Percentiles rank a stretch among this genome's conserved stretches.
These are phyloP conservation scores for Zapornia atra DNA, from an alignment of 2,113 vertebrate genomes.

Conservation along the genomic window DNA sequence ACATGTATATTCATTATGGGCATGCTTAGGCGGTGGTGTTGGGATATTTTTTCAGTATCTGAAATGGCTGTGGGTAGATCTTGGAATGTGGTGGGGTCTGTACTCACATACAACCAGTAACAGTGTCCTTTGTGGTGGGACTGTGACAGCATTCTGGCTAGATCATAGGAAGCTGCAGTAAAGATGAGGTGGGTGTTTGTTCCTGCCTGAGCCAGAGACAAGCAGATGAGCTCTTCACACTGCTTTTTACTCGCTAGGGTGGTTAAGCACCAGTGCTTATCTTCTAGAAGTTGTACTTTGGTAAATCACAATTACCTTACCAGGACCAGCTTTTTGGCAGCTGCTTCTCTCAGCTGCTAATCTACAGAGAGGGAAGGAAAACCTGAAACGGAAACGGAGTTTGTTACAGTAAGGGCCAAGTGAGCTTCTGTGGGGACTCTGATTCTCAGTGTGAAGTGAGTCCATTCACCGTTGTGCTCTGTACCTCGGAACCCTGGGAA, in stretches of 20 bases:
- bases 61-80: not conserved
- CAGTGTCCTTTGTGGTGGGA: accelerated
- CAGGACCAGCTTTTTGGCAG: not conserved
- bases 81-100: not conserved
- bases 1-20: constrained; percentile 52
- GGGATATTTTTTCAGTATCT: not conserved
- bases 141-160: not conserved
- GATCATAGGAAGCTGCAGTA: not conserved
- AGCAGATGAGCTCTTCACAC: not conserved
- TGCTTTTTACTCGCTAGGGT: not conserved
- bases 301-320: not conserved
- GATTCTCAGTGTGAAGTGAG: not conserved
- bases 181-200: not conserved
- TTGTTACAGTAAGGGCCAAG: not conserved
- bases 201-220: not conserved
- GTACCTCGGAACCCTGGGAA: not conserved
- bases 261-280: not conserved
- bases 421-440: not conserved
- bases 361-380: not conserved
- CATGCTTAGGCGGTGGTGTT: constrained; percentile 64
- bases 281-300: not conserved
- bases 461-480: not conserved
- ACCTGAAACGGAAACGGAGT: not conserved
- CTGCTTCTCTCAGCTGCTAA: not conserved
- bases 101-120: not conserved